Conservation (phyloP, 2,113 vertebrate genomes). For the Semicossyphus pulcher region DNA sequence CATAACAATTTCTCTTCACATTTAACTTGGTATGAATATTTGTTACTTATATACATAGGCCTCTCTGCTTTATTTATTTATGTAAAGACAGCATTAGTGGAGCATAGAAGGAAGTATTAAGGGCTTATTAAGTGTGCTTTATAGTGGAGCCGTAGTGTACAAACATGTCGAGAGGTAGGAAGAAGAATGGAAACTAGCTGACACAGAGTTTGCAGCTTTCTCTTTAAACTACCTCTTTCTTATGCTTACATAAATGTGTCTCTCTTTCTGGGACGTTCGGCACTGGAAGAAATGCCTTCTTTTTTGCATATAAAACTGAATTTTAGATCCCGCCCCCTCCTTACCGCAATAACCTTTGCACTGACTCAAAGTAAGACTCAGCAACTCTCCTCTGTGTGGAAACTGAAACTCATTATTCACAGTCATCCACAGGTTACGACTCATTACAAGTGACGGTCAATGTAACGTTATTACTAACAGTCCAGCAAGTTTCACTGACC, state of each 20-base stretch:
- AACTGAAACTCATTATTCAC: conserved; percentile 2
- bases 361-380: neutral
- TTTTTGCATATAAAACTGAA: too few relatives aligned
- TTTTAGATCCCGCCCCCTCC: too few relatives aligned
- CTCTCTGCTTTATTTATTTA: too few relatives aligned
- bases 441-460: conserved; percentile 20
- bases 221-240: neutral
- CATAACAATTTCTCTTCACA: too few relatives aligned
- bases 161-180: neutral
- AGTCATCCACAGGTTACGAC: neutral
- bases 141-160: neutral
- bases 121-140: neutral
- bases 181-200: conserved; percentile 35
- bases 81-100: too few relatives aligned
- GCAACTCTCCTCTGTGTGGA: neutral
- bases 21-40: too few relatives aligned
- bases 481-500: neutral
- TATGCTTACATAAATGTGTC: too few relatives aligned
- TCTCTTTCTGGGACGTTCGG: too few relatives aligned
- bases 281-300: too few relatives aligned
- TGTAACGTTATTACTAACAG: neutral
- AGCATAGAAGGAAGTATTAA: neutral
- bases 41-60: too few relatives aligned
- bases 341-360: too few relatives aligned
- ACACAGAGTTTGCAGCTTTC: neutral